Base-by-base conservation (phyloP, 2,888 invertebrate genomes). In the Sclerodermus sp. region DNA sequence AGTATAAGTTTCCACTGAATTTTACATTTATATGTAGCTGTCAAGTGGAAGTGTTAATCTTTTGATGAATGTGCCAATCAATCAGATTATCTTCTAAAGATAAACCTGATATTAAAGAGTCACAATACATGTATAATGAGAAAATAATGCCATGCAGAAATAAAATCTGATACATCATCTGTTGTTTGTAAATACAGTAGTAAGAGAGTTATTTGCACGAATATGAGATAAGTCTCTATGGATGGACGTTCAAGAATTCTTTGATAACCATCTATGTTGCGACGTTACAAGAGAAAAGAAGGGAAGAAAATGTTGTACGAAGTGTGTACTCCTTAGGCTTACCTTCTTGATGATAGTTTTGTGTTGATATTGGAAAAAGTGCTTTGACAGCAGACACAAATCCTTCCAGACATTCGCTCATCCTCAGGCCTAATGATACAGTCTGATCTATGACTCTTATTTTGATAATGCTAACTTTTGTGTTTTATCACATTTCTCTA, bases 351-450 rank as follows among this genome's bases (percentile, higher is more conserved):
- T 72, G 74, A 66, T 74, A 75, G 60, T 72, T 71, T 73, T 74
- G 74, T 67, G 74, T 70, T 68, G 74, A 75, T 74, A 74, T 74
- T 66, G 73, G 74, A 71, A 74, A 74, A 74, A 74, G 73, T 70
- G 74, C 73, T 74, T 74, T 74, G 71, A 74, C 71, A 73, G 75
- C 75, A 62, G 73, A 75, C 66, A 74, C 73, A 73, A 75, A 75
- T 74, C 74, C 74, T 73, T 74, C 73, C 74, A 75, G 74, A 74
- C 74, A 74, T 75, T 75, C 74, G 75, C 74, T 74, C 74, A 75
- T 74, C 74, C 71, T 73, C 69, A 68, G 70, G 71, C 74, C 75
- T 74, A 73, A 73, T 71, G 71, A 73, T 70, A 75, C 74, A 74
- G 71, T 75, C 66, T 64, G 69, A 70, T 70, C 69, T 67, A 69